phyloP scores from a whole-genome alignment of 2,113 vertebrate genomes.

The Melanocharis versteri region DNA sequence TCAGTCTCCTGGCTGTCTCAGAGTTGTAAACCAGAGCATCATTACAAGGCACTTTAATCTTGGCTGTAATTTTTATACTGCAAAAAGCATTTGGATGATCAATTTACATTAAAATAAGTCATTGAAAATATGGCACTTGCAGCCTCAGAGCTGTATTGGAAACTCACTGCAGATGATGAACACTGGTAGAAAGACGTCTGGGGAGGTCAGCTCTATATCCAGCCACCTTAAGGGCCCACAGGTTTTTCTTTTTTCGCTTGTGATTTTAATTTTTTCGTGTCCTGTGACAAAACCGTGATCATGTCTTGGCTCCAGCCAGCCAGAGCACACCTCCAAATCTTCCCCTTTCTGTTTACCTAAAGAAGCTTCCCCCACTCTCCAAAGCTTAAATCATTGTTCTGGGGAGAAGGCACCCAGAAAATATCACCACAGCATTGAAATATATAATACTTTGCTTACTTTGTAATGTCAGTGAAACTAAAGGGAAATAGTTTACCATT shows the following conservation, averaged over 20 bases:
- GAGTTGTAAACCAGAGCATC: conserved; percentile 7
- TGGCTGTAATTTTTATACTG: conserved; percentile 31
- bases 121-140: background rate
- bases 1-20: background rate
- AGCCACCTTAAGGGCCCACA: background rate
- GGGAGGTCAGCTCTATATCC: background rate
- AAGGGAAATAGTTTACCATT: background rate
- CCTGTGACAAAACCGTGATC: background rate
- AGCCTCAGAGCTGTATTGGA: background rate
- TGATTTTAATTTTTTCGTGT: background rate
- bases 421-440: background rate
- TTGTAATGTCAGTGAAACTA: background rate
- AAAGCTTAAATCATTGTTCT: background rate
- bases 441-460: background rate
- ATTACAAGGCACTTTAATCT: conserved; percentile 31
- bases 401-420: background rate
- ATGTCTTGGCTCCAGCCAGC: background rate
- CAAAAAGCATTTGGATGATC: background rate
- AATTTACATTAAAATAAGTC: conserved; percentile 30
- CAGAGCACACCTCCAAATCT: background rate
- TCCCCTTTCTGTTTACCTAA: background rate
- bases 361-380: background rate
- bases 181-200: background rate
- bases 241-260: background rate
- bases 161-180: background rate